Evolutionary conservation across 2,797 vertebrate genomes (phyloP), one percentile per base, ranked within the genome.

Genomic region (Pseudopleuronectes americanus): DNA sequence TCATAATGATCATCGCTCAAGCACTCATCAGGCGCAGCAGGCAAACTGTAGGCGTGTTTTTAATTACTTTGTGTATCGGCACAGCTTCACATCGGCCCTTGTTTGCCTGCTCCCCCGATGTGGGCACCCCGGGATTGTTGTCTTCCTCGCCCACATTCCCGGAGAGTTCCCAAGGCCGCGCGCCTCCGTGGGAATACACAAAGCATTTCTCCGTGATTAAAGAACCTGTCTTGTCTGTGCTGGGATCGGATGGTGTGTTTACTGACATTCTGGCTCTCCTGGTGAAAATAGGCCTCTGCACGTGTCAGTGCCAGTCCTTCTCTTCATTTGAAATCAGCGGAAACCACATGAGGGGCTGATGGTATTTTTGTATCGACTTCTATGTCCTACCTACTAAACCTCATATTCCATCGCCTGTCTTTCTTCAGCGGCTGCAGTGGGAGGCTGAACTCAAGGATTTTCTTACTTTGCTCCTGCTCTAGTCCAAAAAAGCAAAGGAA

Each of bases 31-130:
- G 71, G 51, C 6, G 10, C 68, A 17, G 10, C 36, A 69, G 60
- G 68, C 69, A 56, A 67, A 68, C 51, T 83, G 84, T 71, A 76
- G 87, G 85, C 60, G 74, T 82, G 56, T 79, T 89, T 88, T 86
- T 87, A 87, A 87, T 90, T 81, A 85, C 79, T 75, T 54, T 71
- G 45, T 17, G 31, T 61, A 57, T 74, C 70, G 48, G 67, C 57
- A 26, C 54, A 71, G 64, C 77, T 66, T 81, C 57, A 63, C 58
- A 43, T 68, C 59, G 49, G 64, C 76, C 71, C 67, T 62, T 13
- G 69, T 61, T 76, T 65, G 74, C 62, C 52, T 57, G 1, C 62
- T 74, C 71, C 77, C 71, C 77, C 62, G 73, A 6, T 23, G 64
- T 57, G 64, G 48, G 24, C 60, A 7, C 22, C 24, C 16, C 68